A percentile compares a stretch with the other conserved stretches of the same genome.
phyloP scores from a whole-genome alignment of 64 coral and sea anemone species.

The Montipora sp. region DNA sequence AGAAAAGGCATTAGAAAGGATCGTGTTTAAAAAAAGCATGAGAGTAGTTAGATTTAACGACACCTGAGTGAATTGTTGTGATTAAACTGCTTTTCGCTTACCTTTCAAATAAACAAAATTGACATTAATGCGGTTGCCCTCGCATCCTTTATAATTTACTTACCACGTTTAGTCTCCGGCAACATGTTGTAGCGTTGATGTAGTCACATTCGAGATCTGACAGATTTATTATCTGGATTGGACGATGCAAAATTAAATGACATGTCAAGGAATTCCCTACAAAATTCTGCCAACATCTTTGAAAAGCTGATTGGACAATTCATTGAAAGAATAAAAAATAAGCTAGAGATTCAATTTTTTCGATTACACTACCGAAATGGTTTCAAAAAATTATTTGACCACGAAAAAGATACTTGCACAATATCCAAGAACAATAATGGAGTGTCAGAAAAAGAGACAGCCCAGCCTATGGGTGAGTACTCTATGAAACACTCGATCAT shows the following conservation, averaged over 20 bases:
- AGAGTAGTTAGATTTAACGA: neutral
- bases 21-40: neutral
- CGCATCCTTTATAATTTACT: neutral
- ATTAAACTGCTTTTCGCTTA: neutral
- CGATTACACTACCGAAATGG: neutral
- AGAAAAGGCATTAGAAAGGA: no score
- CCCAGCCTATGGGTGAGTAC: no score
- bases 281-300: no score
- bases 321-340: no score
- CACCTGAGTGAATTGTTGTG: neutral
- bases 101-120: neutral
- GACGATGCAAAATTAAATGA: neutral
- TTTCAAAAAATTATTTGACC: neutral
- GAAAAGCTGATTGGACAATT: no score
- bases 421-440: neutral
- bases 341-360: neutral
- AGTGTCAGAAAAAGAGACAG: neutral
- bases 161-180: conserved; percentile 86
- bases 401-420: neutral
- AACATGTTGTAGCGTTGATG: conserved; percentile 96
- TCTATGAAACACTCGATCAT: no score
- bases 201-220: conserved; percentile 99
- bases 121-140: neutral
- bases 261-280: conserved; percentile 24
- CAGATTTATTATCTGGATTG: conserved; percentile 91